Evolutionary conservation across 2,888 invertebrate species (phyloP).

Genomic region (Diadegma fenestrale): DNA sequence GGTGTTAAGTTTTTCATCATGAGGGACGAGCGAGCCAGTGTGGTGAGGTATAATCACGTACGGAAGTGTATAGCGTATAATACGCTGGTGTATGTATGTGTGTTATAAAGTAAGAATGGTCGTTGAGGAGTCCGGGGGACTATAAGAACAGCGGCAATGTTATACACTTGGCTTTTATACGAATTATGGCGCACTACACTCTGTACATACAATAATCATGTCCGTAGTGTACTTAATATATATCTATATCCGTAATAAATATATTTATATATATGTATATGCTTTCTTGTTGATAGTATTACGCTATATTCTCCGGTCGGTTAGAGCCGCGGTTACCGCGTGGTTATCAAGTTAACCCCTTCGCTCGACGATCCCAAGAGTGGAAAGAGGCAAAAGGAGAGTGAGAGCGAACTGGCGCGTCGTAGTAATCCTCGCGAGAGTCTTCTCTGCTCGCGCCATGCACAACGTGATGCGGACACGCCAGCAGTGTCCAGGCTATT

Average conservation of each 20-base stretch:
- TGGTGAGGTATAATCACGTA: conserved; percentile 60
- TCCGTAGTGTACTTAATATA: conserved; percentile 29
- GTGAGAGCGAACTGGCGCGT: conserved; percentile 55
- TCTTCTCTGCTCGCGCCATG: conserved; percentile 59
- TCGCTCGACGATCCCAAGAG: conserved; percentile 77
- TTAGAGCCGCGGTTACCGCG: conserved; percentile 80
- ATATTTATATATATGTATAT: conserved; percentile 21
- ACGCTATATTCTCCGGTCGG: conserved; percentile 69
- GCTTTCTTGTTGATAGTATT: conserved; percentile 50
- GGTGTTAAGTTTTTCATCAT: conserved; percentile 66
- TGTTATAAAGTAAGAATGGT: conserved; percentile 50
- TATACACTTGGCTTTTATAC: conserved; percentile 60
- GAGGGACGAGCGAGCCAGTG: conserved; percentile 57
- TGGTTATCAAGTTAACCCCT: conserved; percentile 84
- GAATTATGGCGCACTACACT: conserved; percentile 55
- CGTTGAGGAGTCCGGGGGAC: conserved; percentile 51
- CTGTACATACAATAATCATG: conserved; percentile 67
- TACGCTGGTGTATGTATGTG: neutral
- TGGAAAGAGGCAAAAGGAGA: conserved; percentile 55
- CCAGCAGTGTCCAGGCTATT: conserved; percentile 38
- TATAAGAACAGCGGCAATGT: conserved; percentile 61
- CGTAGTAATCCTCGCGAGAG: conserved; percentile 59
- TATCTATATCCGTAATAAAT: conserved; percentile 5
- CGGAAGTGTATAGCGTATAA: conserved; percentile 21
- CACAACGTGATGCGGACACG: conserved; percentile 61